These are phyloP conservation scores for Coregonus ussuriensis DNA, from an alignment of 2,797 vertebrate genomes.

Conservation along the genomic window DNA sequence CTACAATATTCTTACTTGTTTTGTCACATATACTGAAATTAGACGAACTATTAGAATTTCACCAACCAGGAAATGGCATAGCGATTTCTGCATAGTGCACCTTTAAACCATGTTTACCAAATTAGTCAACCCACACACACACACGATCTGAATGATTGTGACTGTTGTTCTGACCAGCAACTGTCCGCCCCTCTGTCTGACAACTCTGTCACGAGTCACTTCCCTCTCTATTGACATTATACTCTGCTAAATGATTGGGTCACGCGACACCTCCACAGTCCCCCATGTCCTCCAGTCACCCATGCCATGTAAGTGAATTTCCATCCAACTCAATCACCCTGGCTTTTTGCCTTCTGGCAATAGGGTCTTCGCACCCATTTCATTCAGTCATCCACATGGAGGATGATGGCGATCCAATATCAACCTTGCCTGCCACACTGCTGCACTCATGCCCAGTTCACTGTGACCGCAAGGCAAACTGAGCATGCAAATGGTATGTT, in stretches of 20 bases:
- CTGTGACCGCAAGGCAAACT: conserved; percentile 35
- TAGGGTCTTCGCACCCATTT: neutral
- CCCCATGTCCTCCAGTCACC: conserved; percentile 47
- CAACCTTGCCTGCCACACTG: conserved; percentile 47
- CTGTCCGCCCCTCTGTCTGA: neutral
- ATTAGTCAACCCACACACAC: neutral
- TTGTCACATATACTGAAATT: too few species aligned
- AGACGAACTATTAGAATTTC: too few species aligned
- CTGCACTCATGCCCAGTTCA: conserved; percentile 44
- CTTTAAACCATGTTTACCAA: too few species aligned
- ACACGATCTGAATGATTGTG: neutral
- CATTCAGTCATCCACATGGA: conserved; percentile 33
- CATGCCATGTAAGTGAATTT: conserved; percentile 59
- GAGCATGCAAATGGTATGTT: conserved; percentile 40
- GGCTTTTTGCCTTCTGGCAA: conserved; percentile 47
- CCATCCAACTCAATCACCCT: conserved; percentile 40
- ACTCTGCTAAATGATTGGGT: conserved; percentile 50
- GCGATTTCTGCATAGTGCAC: too few species aligned
- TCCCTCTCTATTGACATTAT: conserved; percentile 46
- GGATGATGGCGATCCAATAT: conserved; percentile 54
- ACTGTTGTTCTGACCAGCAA: neutral
- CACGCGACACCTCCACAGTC: conserved; percentile 39
- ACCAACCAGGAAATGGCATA: too few species aligned
- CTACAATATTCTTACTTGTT: too few species aligned
- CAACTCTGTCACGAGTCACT: conserved; percentile 29